These are phyloP conservation scores for Tyrophagus putrescentiae DNA, from an alignment of 1,140 invertebrate species.

Conservation along the genomic window DNA sequence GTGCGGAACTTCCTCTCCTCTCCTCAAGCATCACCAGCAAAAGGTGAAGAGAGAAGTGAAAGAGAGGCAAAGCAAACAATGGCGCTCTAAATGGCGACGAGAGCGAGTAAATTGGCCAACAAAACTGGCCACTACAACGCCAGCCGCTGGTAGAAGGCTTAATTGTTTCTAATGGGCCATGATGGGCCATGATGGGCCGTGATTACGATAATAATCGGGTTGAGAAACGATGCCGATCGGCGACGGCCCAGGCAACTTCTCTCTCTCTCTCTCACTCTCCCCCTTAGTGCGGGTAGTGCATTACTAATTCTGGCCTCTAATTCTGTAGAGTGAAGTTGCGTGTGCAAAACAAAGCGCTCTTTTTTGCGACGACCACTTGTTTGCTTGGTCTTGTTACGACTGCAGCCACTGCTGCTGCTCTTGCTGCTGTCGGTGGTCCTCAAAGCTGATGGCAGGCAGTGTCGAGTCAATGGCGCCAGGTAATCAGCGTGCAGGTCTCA, in stretches of 20 bases:
- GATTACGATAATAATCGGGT: conserved; percentile 16
- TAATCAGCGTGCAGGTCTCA: conserved; percentile 13
- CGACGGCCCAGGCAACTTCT: neutral
- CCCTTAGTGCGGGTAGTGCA: neutral
- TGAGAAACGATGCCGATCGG: conserved; percentile 1
- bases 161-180: conserved; percentile 15
- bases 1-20: too few species aligned
- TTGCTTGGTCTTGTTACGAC: neutral
- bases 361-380: conserved; percentile 8
- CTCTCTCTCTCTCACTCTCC: neutral
- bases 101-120: conserved; percentile 3
- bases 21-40: too few species aligned
- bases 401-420: neutral
- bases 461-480: conserved; percentile 15
- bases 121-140: conserved; percentile 9
- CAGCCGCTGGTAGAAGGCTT: neutral
- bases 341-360: neutral
- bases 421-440: conserved; percentile 5
- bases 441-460: conserved; percentile 11
- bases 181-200: conserved; percentile 13
- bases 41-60: neutral
- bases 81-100: neutral
- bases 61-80: neutral
- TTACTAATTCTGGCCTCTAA: conserved; percentile 16
- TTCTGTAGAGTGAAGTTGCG: neutral